Base-by-base conservation (phyloP, 2,797 vertebrate species). In the Argyrosomus regius region DNA sequence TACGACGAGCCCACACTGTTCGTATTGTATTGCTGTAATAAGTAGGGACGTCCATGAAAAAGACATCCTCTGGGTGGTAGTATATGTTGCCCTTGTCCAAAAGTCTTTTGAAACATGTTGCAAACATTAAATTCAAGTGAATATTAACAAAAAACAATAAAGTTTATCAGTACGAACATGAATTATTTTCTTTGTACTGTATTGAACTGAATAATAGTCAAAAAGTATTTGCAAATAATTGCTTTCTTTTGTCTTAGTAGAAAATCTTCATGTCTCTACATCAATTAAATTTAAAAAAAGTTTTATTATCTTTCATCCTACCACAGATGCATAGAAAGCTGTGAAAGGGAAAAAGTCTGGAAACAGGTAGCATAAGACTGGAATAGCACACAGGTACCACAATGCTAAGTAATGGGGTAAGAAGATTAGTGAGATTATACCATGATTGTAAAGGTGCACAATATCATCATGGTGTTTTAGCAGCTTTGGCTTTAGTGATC, bases 321-420 rank as follows among this genome's bases (percentile, higher is more conserved):
- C 12, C 16, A 49, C 11, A 31, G 17, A 70, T 10, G n/a, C 31
- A 45, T 17, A 58, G 31, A 50, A 41, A 41, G 5, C 11, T 50
- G 13, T 31, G 22, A 63, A 64, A 6, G 41, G 61, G 39, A 5
- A 56, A 53, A 22, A 50, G 6, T 20, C 11, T 31, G 18, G 28
- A 6, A 61, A 61, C 35, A 53, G 20, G 39, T 53, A 54, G 35
- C 14, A 68, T 26, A 12, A 56, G n/a, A 16, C 28, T 48, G 41
- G 13, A 62, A 50, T 45, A 18, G 43, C n/a, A 67, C 16, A 62
- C 6, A 66, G 39, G 50, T 10, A n/a, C 11, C 13, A 39, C 20
- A 63, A 68, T 68, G 9, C 7, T 58, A 39, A 64, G 49, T 46
- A 59, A 65, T 59, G 59, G 6, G 3, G 7, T 75, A 59, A 59